Evolutionary conservation across 2,113 vertebrate species (phyloP), one percentile per base, ranked within the genome.

Genomic region (Narcine bancroftii): DNA sequence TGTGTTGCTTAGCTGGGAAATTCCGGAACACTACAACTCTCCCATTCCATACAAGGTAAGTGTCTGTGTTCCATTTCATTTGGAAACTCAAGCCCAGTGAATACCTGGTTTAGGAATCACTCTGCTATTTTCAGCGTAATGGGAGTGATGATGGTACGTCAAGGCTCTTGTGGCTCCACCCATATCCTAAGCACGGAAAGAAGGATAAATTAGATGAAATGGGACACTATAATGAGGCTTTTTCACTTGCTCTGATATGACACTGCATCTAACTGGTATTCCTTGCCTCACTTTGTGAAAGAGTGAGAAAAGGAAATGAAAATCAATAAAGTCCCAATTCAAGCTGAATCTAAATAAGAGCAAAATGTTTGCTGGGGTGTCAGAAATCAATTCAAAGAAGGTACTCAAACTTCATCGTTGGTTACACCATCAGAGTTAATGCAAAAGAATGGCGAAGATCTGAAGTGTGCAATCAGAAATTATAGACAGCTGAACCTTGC

Each of bases 1-100:
- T 0, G 97, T 98, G n/a, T 95, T 98, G 75, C 94, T 99, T 75
- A 97, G 97, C 92, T 99, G 99, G 99, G 99, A 97, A 95, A 99
- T 99, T 83, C 97, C 97, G 0, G 97, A 99, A 93, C 97, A 96
- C 92, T 96, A 97, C 95, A 96, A 94, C 95, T 96, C 94, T 75
- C 97, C 66, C 94, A 97, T 95, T 89, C 96, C 95, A 0, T 99
- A 98, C 95, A 98, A 97, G 95, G 98, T 98, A 94, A 92, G n/a
- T 87, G 81, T 85, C 81, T 56, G 33, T 19, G 33, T 56, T 56
- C 33, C 29, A 33, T n/a, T 7, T n/a, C 3, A 0, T 56, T 11
- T 24, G 56, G 5, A 13, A 36, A 36, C 33, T 5, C 15, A 19
- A 17, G 15, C 15, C 33, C 53, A 33, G 24, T 0, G 26, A 85